Evolutionary conservation across 1,140 invertebrate species (phyloP), one percentile per base, ranked within the genome.

Genomic region (Diorhabda sublineata): DNA sequence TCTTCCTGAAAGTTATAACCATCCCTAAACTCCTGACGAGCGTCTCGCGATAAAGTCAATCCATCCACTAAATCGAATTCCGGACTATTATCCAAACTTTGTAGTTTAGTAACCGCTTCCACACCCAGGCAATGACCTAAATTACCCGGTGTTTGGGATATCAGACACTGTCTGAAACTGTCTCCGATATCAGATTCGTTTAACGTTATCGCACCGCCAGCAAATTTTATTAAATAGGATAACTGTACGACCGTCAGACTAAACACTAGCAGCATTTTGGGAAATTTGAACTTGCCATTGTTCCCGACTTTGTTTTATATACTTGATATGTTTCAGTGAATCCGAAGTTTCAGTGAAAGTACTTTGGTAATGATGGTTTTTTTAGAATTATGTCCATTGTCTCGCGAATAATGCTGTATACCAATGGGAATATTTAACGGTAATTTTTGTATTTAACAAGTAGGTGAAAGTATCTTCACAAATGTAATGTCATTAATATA

Each of bases 71-170:
- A 84, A 75, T 87, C 86, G 65, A 91, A 86, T 57, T 87, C 83
- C 4, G 90, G 87, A 0, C 83, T 80, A 68, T 88, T 87, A 72
- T 91, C 87, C 63, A 89, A 84, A 41, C 84, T 81, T 74, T 88
- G 88, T 2, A 92, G 77, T 69, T 86, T 85, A 67, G 84, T 85
- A 41, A 92, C 72, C 42, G 89, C 82, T n/a, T 89, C 89, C 4
- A 88, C 85, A 7, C 90, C 90, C 57, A 90, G 81, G 78, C 90
- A 92, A 68, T 88, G 80, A 6, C 83, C 82, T 3, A 86, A 69
- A 71, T 76, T 72, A 68, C 78, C 80, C 65, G 80, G 76, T 26
- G 80, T 74, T 69, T 82, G 78, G 0, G 80, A 78, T 71, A 81
- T 82, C n/a, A 86, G 72, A 76, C 86, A 87, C 69, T 85, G 76